Evolutionary conservation across 2,113 vertebrate genomes (phyloP).

Genomic region (Gobio gobio): DNA sequence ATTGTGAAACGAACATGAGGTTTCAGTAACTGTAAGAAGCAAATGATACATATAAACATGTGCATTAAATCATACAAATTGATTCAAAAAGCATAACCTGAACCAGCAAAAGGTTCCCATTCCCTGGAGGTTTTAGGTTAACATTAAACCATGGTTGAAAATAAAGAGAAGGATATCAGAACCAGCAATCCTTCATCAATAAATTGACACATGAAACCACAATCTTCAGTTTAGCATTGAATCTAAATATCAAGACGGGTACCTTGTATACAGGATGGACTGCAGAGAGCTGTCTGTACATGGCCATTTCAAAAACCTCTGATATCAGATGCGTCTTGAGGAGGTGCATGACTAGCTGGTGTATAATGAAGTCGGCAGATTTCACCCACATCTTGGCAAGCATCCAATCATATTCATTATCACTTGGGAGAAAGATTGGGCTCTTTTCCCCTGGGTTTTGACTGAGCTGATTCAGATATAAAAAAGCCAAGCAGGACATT

Average conservation of each 20-base stretch:
- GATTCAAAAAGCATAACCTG: too few species aligned
- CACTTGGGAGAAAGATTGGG: conserved; percentile 71
- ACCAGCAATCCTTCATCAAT: background rate
- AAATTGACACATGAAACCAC: background rate
- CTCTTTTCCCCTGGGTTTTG: background rate
- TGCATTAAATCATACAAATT: background rate
- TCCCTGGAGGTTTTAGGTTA: too few species aligned
- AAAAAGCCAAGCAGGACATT: too few species aligned
- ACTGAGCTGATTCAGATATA: too few species aligned
- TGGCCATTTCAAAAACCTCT: conserved; percentile 69
- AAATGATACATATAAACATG: background rate
- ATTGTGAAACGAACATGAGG: conserved; percentile 69
- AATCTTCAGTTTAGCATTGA: background rate
- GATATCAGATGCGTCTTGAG: conserved; percentile 70
- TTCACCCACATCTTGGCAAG: conserved; percentile 72
- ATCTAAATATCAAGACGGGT: background rate
- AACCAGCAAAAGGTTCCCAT: too few species aligned
- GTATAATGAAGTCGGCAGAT: conserved; percentile 66
- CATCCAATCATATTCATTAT: conserved; percentile 67
- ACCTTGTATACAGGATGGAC: conserved; percentile 74
- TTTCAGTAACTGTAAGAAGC: conserved; percentile 64
- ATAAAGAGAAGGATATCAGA: background rate
- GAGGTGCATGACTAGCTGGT: conserved; percentile 69
- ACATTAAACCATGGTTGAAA: too few species aligned
- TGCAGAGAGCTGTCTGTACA: conserved; percentile 65